Base-by-base conservation (phyloP, 2,888 invertebrate genomes). In the Cataglyphis cursor region DNA sequence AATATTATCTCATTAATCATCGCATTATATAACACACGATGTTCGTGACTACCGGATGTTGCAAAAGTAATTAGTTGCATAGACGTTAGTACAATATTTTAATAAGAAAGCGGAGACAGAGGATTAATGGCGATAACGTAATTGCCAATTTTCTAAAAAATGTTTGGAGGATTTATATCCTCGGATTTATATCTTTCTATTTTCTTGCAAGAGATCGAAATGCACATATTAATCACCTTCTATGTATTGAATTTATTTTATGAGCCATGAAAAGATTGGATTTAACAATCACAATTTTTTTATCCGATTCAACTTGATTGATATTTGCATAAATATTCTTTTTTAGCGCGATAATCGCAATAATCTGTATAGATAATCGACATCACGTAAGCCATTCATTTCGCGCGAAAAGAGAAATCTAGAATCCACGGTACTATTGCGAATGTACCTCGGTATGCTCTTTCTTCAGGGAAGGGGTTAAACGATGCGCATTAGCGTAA, bases 131-230 rank as follows among this genome's bases (percentile, higher is more conserved):
- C 57, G 64, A 72, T 72, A 54, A 88, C 74, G 85, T 87, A 87
- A 88, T 88, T 87, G 88, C 81, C 83, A 82, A 82, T 82, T 87
- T 87, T 80, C 85, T 41, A 82, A 85, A 88, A 88, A 85, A 88
- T 88, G 72, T 83, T 35, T 48, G 24, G 48, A 72, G 70, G 70
- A 87, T 87, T 87, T 87, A 85, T 83, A 78, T 38, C 65, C 66
- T 21, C 51, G 64, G 70, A 87, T n/a, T n/a, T n/a, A n/a, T n/a
- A n/a, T 65, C 35, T 66, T 74, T 82, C 80, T 54, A 78, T 68
- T 80, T 82, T 81, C 80, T 76, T 66, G 66, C 65, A 54, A 66
- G 35, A 66, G 74, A 70, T 85, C 86, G 57, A 82, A 78, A 85
- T 80, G 74, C 80, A 62, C 38, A 31, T 68, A 82, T 82, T 82